A percentile compares a stretch with the other conserved stretches of the same genome.
phyloP scores from a whole-genome alignment of 2,888 invertebrate species.

The Catocala nupta region DNA sequence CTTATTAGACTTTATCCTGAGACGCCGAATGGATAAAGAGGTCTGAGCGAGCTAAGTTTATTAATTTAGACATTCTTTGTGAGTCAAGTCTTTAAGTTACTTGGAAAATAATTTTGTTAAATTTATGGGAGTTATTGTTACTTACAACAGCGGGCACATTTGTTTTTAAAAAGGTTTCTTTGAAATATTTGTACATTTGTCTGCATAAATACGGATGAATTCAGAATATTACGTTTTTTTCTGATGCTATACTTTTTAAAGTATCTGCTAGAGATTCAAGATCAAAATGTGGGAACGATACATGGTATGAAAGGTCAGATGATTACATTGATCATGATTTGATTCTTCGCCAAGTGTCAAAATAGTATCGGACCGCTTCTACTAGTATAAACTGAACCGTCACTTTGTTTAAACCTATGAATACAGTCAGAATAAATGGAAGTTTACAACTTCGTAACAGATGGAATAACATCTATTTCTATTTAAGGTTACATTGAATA shows the following conservation, averaged over 20 bases:
- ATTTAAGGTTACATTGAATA: background rate
- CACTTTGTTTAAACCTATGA: background rate
- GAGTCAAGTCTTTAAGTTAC: conserved; percentile 40
- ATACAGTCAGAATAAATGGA: background rate
- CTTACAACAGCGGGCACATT: conserved; percentile 5
- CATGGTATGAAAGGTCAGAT: conserved; percentile 1
- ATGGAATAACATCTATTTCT: conserved; percentile 5
- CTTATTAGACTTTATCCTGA: conserved; percentile 50
- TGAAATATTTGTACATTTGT: no score
- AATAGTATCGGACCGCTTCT: conserved; percentile 2
- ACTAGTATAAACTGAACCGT: background rate
- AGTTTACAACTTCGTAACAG: conserved; percentile 3
- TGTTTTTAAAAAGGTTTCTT: conserved; percentile 2
- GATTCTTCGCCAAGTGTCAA: conserved; percentile 11
- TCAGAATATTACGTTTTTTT: no score
- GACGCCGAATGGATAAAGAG: conserved; percentile 36
- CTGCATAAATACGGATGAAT: no score
- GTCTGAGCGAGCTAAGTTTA: conserved; percentile 49
- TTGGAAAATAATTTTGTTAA: conserved; percentile 37
- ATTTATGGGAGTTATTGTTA: conserved; percentile 24
- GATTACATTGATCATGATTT: background rate
- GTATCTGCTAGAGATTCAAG: background rate
- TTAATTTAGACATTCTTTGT: conserved; percentile 62
- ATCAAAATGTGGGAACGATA: background rate
- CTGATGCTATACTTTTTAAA: background rate